Evolutionary conservation across 1,140 invertebrate species (phyloP), one percentile per base, ranked within the genome.

Genomic region (Mya arenaria): DNA sequence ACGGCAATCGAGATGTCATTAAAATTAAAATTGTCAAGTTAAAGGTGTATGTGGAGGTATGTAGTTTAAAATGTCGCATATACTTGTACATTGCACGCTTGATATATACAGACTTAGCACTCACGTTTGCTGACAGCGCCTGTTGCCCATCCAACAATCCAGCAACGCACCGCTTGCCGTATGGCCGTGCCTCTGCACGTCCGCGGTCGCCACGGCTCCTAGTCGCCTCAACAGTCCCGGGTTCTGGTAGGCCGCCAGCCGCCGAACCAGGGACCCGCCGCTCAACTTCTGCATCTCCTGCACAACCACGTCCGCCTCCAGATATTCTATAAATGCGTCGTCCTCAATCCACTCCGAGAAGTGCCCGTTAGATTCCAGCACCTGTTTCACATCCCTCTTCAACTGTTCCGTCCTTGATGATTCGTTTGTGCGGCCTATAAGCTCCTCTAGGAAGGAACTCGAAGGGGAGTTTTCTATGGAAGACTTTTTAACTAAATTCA

Each of bases 401-500:
- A 2, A 68, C 65, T n/a, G 65, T 68, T 68, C 65, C 48, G 36
- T 23, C 25, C 62, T 65, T 37, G 62, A 2, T 10, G 5, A 17
- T 37, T 4, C 10, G 36, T n/a, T 65, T n/a, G 15, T 68, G 1
- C n/a, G 6, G 15, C 39, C 65, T 30, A 10, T 15, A 28, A 44
- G 4, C 2, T 44, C 13, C 1, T 23, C 8, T 2, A 44, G 8
- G 23, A 68, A 25, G 15, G 39, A n/a, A 30, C 28, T 68, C 48
- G 48, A 68, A 8, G 19, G 25, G 6, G 36, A 36, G 23, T 15
- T 23, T 8, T 5, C 17, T 3, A 68, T 36, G 39, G 25, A 25
- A 41, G 65, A 68, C 37, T 68, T 68, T 68, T 68, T 68, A 41
- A 68, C 48, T 36, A 68, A 32, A n/a, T 68, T 68, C 19, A 68